Evolutionary conservation across 2,113 vertebrate genomes (phyloP).

Genomic region (Tylochromis polylepis): DNA sequence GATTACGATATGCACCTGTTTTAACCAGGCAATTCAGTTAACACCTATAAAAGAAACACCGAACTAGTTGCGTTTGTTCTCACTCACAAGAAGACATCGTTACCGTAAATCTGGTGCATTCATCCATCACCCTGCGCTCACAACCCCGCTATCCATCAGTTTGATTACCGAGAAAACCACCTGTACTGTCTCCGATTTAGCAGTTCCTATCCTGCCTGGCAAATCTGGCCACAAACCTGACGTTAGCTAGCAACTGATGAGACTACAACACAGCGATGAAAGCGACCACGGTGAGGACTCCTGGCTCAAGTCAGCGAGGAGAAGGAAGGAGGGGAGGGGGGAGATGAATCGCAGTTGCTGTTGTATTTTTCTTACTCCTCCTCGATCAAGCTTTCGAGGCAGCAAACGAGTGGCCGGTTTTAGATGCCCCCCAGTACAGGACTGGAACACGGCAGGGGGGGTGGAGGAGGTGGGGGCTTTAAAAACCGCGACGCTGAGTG

Average conservation of each 20-base stretch:
- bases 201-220: constrained; percentile 3
- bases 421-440: constrained; percentile 2
- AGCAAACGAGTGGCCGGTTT: not conserved
- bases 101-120: constrained; percentile 59
- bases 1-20: constrained; percentile 27
- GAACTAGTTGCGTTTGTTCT: not conserved
- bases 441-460: not conserved
- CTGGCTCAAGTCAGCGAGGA: constrained; percentile 12
- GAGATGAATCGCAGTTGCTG: not conserved
- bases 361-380: not conserved
- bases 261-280: constrained; percentile 26
- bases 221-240: constrained; percentile 19
- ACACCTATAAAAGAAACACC: not conserved
- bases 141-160: not conserved
- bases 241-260: constrained; percentile 44
- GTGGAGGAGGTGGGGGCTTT: not conserved
- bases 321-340: not conserved
- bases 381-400: not conserved
- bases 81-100: constrained; percentile 11
- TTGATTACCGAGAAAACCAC: not conserved
- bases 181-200: not conserved
- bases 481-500: not conserved
- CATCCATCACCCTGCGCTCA: constrained; percentile 59
- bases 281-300: constrained; percentile 28
- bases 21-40: constrained; percentile 2